Conservation (phyloP, 2,797 vertebrate species). For the Eutrigla gurnardus region DNA sequence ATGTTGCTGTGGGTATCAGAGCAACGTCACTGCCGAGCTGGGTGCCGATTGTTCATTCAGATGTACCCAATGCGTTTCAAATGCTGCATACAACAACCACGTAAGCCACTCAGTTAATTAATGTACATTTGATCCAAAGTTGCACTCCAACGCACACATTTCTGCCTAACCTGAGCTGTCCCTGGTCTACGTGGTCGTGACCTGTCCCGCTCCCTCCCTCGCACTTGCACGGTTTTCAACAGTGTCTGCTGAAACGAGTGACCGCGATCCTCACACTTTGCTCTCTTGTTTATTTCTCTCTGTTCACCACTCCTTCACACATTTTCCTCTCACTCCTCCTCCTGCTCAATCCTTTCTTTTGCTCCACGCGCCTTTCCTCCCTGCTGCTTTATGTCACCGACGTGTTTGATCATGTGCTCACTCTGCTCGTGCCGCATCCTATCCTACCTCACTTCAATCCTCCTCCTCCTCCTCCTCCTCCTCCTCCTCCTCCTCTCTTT, state of each 20-base stretch:
- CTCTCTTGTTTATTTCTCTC: conserved; percentile 83
- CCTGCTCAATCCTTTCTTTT: conserved; percentile 62
- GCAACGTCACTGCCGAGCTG: conserved; percentile 32
- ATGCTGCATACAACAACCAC: conserved; percentile 50
- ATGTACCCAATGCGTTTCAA: conserved; percentile 62
- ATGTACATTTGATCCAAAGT: conserved; percentile 23
- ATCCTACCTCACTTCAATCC: conserved; percentile 48
- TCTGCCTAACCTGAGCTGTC: conserved; percentile 69
- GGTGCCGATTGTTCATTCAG: conserved; percentile 54
- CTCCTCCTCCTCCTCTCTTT: conserved; percentile 17
- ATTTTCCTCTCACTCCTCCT: conserved; percentile 57
- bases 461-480: conserved; percentile 26
- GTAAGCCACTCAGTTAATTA: background rate
- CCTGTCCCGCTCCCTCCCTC: conserved; percentile 65
- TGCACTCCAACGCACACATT: conserved; percentile 33
- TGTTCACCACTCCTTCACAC: conserved; percentile 71
- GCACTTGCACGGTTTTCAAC: conserved; percentile 74
- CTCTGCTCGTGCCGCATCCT: conserved; percentile 54
- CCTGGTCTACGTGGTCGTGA: conserved; percentile 69
- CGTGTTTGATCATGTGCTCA: conserved; percentile 36
- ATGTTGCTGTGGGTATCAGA: conserved; percentile 61
- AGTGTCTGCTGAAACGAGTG: conserved; percentile 79
- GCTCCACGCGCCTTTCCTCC: conserved; percentile 39
- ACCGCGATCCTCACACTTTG: conserved; percentile 79
- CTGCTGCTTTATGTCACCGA: conserved; percentile 45